Base-by-base conservation (phyloP, 2,888 invertebrate genomes). In the Asteroscopus sphinx region DNA sequence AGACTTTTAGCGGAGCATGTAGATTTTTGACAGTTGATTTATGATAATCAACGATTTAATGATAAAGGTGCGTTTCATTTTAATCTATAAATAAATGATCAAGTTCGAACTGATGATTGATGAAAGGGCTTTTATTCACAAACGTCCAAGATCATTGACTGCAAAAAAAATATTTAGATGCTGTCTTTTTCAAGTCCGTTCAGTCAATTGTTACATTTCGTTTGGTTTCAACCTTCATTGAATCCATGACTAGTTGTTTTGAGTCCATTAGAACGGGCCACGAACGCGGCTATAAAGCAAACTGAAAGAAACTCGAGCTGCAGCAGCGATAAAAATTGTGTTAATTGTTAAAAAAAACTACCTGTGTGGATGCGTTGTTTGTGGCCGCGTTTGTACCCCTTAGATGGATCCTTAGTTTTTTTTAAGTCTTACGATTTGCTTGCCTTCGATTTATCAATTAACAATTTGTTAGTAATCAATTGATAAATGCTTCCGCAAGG, bases 1-100 rank as follows among this genome's bases (percentile, higher is more conserved):
- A 51, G 30, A 56, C 37, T 61, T 59, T 74, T 69, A 56, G 66
- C 72, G 46, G 7, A 41, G 16, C 33, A 21, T 44, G 40, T 64
- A 28, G 41, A 59, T 26, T 58, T 63, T 55, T 69, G 57, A 66
- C 73, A 72, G 58, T 61, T 75, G 69, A 69, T 69, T 65, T 60
- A 75, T 67, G 63, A 45, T 67, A 49, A 49, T 63, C 40, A 54
- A 58, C 42, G 58, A 54, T 47, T 51, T 56, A 36, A 65, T 49
- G 13, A 42, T 26, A 12, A 54, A 45, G 33, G 30, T 35, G 17
- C 13, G 3, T 2, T 45, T 41, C 37, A 46, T 44, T 46, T n/a
- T 63, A 33, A 48, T 53, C 52, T 36, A 55, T 45, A 55, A 68
- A 67, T 61, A 61, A 36, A 44, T 37, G 49, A 28, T 30, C 37